Evolutionary conservation across 2,888 invertebrate genomes (phyloP).

Genomic region (Dolichopus griseipennis): DNA sequence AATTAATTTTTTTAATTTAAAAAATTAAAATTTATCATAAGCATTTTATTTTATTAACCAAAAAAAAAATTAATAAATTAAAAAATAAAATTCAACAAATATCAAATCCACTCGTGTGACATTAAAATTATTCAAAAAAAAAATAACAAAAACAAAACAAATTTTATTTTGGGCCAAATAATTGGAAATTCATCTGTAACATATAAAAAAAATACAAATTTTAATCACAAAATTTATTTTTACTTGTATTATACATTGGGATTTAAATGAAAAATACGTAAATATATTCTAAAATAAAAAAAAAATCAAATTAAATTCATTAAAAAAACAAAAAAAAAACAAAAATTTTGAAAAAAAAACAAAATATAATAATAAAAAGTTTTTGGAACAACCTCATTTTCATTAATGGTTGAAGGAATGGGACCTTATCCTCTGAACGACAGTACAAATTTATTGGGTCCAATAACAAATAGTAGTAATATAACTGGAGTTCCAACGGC

Average conservation of each 20-base stretch:
- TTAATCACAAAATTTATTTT: not conserved
- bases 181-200: too few species aligned
- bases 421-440: slow-evolving; percentile 44
- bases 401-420: slow-evolving; percentile 46
- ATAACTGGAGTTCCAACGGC: slow-evolving; percentile 22
- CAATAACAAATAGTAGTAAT: slow-evolving; percentile 30
- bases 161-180: too few species aligned
- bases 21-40: too few species aligned
- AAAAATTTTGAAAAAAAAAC: slow-evolving; percentile 23
- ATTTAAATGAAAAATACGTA: not conserved
- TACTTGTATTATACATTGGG: too few species aligned
- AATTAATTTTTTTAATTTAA: too few species aligned
- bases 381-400: slow-evolving; percentile 45
- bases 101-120: too few species aligned
- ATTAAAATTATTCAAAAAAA: too few species aligned
- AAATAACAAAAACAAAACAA: too few species aligned
- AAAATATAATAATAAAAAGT: slow-evolving; percentile 33
- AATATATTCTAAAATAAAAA: not conserved
- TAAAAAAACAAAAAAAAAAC: slow-evolving; percentile 22
- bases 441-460: slow-evolving; percentile 44
- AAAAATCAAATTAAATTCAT: slow-evolving; percentile 19
- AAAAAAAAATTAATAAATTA: too few species aligned
- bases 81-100: too few species aligned
- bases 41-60: too few species aligned
- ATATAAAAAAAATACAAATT: too few species aligned